Percentiles rank a stretch among this genome's conserved stretches.
phyloP scores from a whole-genome alignment of 2,888 invertebrate species.

The Tetropium fuscum region DNA sequence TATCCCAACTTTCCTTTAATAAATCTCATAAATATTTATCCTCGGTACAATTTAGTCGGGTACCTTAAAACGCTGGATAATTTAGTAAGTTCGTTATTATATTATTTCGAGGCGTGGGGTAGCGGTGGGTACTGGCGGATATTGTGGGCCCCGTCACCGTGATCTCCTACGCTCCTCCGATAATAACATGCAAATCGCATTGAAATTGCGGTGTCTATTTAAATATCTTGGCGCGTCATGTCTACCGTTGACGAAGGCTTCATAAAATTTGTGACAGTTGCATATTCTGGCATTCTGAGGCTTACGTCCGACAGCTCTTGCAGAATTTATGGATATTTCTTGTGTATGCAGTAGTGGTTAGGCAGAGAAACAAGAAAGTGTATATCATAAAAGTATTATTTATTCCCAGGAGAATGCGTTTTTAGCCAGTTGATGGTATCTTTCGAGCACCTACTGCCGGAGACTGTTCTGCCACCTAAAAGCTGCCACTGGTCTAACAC shows the following conservation, averaged over 20 bases:
- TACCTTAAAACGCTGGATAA: constrained; percentile 18
- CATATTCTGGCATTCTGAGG: constrained; percentile 1
- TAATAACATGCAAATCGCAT: constrained; percentile 45
- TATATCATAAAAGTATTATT: neutral
- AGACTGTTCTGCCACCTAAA: too few relatives aligned
- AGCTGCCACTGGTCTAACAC: too few relatives aligned
- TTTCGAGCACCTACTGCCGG: too few relatives aligned
- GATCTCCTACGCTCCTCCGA: constrained; percentile 40
- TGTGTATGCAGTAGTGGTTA: neutral
- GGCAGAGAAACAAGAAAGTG: neutral
- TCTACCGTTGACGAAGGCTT: constrained; percentile 22
- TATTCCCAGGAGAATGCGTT: too few relatives aligned
- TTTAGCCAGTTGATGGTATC: too few relatives aligned
- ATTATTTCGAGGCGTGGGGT: constrained; percentile 34
- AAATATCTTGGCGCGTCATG: constrained; percentile 32
- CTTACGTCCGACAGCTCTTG: neutral
- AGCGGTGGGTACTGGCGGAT: constrained; percentile 35
- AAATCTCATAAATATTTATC: neutral
- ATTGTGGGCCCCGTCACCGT: constrained; percentile 40
- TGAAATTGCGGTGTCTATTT: constrained; percentile 37
- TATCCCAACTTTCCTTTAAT: neutral
- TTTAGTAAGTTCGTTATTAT: constrained; percentile 22
- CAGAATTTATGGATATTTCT: constrained; percentile 3
- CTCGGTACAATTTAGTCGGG: constrained; percentile 1
- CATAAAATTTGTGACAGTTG: constrained; percentile 12